phyloP scores from a whole-genome alignment of 1,140 invertebrate genomes.

The Glossosoma conforme region DNA sequence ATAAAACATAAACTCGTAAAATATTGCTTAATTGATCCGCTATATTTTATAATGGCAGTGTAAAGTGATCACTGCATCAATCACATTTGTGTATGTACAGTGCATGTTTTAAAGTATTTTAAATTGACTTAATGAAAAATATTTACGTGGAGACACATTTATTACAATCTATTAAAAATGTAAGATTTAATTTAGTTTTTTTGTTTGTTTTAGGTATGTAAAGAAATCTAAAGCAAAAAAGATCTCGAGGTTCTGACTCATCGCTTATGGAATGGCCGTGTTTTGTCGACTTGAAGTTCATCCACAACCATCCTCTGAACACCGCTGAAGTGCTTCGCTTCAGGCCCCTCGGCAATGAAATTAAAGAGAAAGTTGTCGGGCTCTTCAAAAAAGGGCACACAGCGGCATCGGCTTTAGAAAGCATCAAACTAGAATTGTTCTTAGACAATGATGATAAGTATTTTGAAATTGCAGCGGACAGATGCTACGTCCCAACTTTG shows the following conservation, averaged over 20 bases:
- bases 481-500: slow-evolving; percentile 23
- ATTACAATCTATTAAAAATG: not conserved
- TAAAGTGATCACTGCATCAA: no score
- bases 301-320: slow-evolving; percentile 26
- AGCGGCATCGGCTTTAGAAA: slow-evolving; percentile 24
- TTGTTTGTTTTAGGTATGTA: slow-evolving; percentile 12
- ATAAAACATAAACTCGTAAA: no score
- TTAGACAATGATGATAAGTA: slow-evolving; percentile 25
- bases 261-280: slow-evolving; percentile 24
- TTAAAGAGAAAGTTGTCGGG: slow-evolving; percentile 24
- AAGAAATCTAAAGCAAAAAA: slow-evolving; percentile 26
- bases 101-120: no score
- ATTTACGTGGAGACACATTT: slow-evolving; percentile 1
- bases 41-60: no score
- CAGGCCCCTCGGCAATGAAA: slow-evolving; percentile 22
- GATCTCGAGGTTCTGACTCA: slow-evolving; percentile 10
- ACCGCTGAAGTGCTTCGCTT: slow-evolving; percentile 26
- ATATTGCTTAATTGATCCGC: no score
- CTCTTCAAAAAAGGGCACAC: slow-evolving; percentile 26
- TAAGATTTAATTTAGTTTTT: slow-evolving; percentile 1
- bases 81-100: no score
- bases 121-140: no score
- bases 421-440: slow-evolving; percentile 28
- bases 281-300: slow-evolving; percentile 26
- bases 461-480: slow-evolving; percentile 24